Evolutionary conservation across 2,888 invertebrate species (phyloP).

Genomic region (Ametastegia equiseti): DNA sequence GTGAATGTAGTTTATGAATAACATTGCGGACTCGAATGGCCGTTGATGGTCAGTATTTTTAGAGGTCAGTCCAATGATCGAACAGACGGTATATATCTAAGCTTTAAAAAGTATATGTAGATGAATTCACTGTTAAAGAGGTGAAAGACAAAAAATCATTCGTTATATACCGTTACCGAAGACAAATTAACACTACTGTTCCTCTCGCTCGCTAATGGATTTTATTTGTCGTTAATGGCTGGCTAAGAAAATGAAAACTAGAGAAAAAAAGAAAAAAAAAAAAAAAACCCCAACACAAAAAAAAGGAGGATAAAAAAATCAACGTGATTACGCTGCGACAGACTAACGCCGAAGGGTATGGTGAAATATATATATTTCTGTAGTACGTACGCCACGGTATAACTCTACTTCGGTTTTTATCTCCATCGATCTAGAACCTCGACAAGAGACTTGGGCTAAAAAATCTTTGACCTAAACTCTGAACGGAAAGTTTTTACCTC

Average conservation of each 20-base stretch:
- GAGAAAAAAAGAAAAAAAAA: background rate
- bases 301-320: background rate
- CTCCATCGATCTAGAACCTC: background rate
- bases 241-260: background rate
- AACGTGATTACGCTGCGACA: background rate
- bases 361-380: background rate
- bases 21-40: background rate
- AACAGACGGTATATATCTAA: background rate
- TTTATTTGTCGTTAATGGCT: background rate
- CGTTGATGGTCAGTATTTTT: background rate
- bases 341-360: background rate
- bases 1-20: background rate
- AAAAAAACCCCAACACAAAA: background rate
- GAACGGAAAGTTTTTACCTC: background rate
- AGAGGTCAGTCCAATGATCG: background rate
- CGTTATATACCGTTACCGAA: constrained; percentile 9
- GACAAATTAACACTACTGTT: background rate
- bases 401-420: background rate
- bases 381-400: background rate
- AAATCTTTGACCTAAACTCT: background rate
- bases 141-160: background rate
- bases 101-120: background rate
- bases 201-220: constrained; percentile 28
- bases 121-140: background rate
- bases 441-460: background rate